A percentile compares a stretch with the other conserved stretches of the same genome.
Conservation (phyloP, 1,140 invertebrate genomes). For the Drosophila kikkawai region DNA sequence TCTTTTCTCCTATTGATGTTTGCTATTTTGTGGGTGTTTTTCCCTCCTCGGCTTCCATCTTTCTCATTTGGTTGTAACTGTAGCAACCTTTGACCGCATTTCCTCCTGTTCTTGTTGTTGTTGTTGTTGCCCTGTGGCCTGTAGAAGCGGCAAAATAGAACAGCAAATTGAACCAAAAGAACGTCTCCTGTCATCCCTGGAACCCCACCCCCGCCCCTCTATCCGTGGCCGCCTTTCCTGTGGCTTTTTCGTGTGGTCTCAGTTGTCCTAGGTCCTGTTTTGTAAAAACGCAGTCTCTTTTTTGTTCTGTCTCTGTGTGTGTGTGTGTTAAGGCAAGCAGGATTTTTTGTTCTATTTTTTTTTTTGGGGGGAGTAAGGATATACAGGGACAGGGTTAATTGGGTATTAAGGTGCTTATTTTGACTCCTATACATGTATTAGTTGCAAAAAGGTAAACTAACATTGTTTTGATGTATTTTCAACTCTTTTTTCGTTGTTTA, state of each 20-base stretch:
- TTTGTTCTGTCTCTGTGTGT: slow-evolving; percentile 1
- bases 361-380: not conserved
- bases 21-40: slow-evolving; percentile 14
- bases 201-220: not conserved
- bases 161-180: slow-evolving; percentile 43
- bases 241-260: slow-evolving; percentile 46
- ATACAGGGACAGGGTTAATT: slow-evolving; percentile 31
- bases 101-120: slow-evolving; percentile 13
- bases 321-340: slow-evolving; percentile 10
- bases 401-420: slow-evolving; percentile 24
- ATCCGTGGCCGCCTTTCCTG: slow-evolving; percentile 35
- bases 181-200: slow-evolving; percentile 19
- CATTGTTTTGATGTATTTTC: not conserved
- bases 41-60: slow-evolving; percentile 17
- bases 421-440: not conserved
- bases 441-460: not conserved
- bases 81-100: slow-evolving; percentile 60
- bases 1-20: not conserved
- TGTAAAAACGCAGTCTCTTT: slow-evolving; percentile 38
- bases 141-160: slow-evolving; percentile 51
- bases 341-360: slow-evolving; percentile 11
- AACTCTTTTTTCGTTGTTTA: not conserved
- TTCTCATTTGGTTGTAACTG: slow-evolving; percentile 56
- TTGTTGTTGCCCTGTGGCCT: slow-evolving; percentile 53
- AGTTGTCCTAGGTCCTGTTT: slow-evolving; percentile 56